Base-by-base conservation (phyloP, 1,140 invertebrate species). In the Drosophila persimilis region DNA sequence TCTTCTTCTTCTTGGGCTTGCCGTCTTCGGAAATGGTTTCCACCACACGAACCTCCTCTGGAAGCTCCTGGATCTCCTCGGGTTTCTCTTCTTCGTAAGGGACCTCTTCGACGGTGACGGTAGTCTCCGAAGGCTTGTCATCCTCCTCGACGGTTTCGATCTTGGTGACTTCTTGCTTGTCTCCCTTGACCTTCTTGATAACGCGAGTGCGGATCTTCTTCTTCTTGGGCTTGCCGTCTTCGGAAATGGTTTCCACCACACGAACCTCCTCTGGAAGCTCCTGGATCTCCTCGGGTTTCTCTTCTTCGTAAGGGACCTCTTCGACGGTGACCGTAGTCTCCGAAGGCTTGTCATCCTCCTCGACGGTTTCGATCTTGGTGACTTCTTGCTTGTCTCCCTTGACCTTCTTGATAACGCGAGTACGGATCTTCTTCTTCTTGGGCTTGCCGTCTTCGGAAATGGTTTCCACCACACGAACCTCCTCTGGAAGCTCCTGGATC, bases 1-100 rank as follows among this genome's bases (percentile, higher is more conserved):
- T 66, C 56, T 59, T 66, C 41, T 66, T 66, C 35, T 66, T 60
- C 50, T 66, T 66, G 6, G 56, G 64, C 17, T 52, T 66, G 20
- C 64, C 64, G 6, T 67, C 64, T 54, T 67, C 64, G 2, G 64
- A 29, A 0, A 67, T 7, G 0, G 64, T 31, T 60, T 67, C 64
- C 15, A 67, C 43, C 3, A 60, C 57, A 3, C 47, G 57, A 13
- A 60, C 57, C 15, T 51, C 57, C 4, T 60, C 57, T 11, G 57
- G 57, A 20, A 60, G 57, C 11, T 60, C 57, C n/a, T 26, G 1
- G 8, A 60, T 44, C 7, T 60, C 35, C 43, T 60, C 57, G 20
- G 47, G 57, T 0, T 60, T n/a, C 5, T 57, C 39, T n/a, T 60
- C 39, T 9, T 51, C 39, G 8, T 48, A 26, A 6, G 58, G 58